These are phyloP conservation scores for Linepithema humile DNA, from an alignment of 1,140 invertebrate species.

Conservation along the genomic window DNA sequence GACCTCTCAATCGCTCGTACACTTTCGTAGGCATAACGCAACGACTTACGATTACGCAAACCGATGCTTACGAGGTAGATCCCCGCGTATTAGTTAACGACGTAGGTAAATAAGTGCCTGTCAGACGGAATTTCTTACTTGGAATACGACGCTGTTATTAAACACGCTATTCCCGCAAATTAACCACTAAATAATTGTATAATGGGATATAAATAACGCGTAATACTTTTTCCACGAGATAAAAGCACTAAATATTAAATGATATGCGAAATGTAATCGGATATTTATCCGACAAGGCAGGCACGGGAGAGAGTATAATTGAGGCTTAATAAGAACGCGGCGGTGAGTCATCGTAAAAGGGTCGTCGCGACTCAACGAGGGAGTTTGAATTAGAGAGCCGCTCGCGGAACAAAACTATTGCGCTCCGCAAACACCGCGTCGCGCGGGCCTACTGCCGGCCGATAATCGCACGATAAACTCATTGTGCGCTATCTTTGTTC, in stretches of 20 bases:
- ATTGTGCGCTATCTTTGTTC: too few species aligned
- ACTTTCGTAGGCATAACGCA: neutral
- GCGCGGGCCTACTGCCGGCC: neutral
- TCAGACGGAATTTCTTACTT: neutral
- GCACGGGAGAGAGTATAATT: neutral
- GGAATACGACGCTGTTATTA: too few species aligned
- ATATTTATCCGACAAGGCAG: too few species aligned
- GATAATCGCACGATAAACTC: constrained; percentile 1
- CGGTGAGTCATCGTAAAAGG: neutral
- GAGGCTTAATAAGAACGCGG: neutral
- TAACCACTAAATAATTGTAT: neutral
- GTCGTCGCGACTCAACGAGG: neutral
- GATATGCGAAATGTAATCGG: too few species aligned
- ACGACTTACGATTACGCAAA: neutral
- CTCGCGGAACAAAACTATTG: neutral
- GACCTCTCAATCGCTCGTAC: too few species aligned
- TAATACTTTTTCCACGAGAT: too few species aligned
- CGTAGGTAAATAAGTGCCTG: neutral
- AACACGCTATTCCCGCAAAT: neutral
- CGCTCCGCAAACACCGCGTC: neutral
- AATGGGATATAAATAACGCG: too few species aligned
- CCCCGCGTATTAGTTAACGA: neutral
- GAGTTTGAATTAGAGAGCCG: neutral
- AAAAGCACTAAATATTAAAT: too few species aligned
- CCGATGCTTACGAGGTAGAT: neutral